Evolutionary conservation across 2,888 invertebrate genomes (phyloP), one percentile per base, ranked within the genome.

Genomic region (Ochlodes sylvanus): DNA sequence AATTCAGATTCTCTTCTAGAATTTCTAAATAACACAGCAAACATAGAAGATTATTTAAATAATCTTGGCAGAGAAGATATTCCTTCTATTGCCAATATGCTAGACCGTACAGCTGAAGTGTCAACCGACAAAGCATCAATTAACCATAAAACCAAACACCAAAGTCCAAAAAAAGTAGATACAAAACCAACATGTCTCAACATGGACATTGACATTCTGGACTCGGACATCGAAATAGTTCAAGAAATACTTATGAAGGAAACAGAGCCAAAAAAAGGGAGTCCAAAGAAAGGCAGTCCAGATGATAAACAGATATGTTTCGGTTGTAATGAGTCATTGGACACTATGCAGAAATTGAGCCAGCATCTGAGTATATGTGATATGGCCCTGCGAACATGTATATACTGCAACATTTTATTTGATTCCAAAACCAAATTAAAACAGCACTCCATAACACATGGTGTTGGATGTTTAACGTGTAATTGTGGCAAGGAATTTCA

Each of bases 1-100:
- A 93, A 92, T 67, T 92, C 92, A 0, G 93, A 93, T 76, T 92
- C 93, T 7, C 83, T 93, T 6, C 66, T 93, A 57, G 93, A 94
- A 72, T 93, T 94, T 74, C 72, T 93, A 34, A 93, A 93, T 71
- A 93, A 89, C 69, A 92, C 91, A 42, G 90, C 87, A 1, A 92
- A 93, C 68, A 92, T 92, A 10, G 90, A 92, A 68, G 89, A 92
- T 72, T 92, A 92, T 71, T 76, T 92, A 57, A 89, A 89, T 70
- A 92, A 88, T 70, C 80, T 92, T 52, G 90, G 92, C 2, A 92
- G 90, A 69, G 92, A 92, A 77, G 93, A 93, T 70, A 91, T 93
- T 72, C 92, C 93, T 4, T 87, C 89, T 17, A 88, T 93, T 70
- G 90, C 90, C 0, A 90, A 87, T 55, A 88, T 93, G 85, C 74